These are phyloP conservation scores for Callipepla californica DNA, from an alignment of 2,113 vertebrate genomes.

Conservation along the genomic window DNA sequence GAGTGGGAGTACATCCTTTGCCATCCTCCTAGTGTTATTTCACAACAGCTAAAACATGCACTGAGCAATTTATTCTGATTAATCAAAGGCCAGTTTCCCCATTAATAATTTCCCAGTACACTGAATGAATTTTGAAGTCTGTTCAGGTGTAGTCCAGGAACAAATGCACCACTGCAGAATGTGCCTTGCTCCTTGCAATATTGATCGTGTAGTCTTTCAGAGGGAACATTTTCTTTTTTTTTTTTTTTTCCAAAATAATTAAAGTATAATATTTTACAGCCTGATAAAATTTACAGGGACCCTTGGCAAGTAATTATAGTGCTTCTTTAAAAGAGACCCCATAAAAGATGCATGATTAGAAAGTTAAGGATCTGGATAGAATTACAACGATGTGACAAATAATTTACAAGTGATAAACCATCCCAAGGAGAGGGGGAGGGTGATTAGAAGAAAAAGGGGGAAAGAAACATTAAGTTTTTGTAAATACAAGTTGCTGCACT, in stretches of 20 bases:
- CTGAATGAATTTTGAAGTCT: neutral
- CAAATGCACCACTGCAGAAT: neutral
- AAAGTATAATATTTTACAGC: slow-evolving; percentile 84
- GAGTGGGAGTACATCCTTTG: neutral
- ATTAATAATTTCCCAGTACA: neutral
- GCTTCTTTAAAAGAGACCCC: slow-evolving; percentile 83
- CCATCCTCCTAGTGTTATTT: neutral
- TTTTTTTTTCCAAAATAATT: slow-evolving; percentile 79
- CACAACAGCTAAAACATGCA: neutral
- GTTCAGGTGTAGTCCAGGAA: neutral
- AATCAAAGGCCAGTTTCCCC: neutral
- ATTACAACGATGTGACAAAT: slow-evolving; percentile 83
- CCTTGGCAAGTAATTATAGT: slow-evolving; percentile 83
- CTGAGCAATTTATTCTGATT: neutral
- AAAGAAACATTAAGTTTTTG: slow-evolving; percentile 56
- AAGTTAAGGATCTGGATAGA: slow-evolving; percentile 84
- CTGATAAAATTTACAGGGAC: slow-evolving; percentile 84
- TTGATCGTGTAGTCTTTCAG: slow-evolving; percentile 61
- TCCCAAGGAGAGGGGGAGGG: slow-evolving; percentile 53
- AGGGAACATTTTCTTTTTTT: slow-evolving; percentile 70
- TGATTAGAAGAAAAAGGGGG: slow-evolving; percentile 46
- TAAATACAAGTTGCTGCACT: slow-evolving; percentile 31
- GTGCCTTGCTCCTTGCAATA: slow-evolving; percentile 21
- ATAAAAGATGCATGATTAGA: slow-evolving; percentile 86
- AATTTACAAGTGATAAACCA: slow-evolving; percentile 83